A percentile compares a stretch with the other conserved stretches of the same genome.
phyloP scores from a whole-genome alignment of 2,797 vertebrate species.

The Girardinus metallicus region DNA sequence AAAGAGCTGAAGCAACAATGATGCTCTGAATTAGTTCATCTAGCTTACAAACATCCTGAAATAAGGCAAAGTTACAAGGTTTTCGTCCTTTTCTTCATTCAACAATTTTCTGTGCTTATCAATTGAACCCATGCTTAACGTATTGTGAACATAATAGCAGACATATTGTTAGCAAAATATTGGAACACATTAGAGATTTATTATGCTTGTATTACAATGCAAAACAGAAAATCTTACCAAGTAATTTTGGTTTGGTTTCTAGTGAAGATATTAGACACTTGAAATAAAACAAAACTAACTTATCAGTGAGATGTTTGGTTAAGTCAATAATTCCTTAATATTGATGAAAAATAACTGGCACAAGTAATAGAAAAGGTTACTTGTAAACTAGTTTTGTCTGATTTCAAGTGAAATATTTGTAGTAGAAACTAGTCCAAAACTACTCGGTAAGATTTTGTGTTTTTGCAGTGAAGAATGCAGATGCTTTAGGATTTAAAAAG shows the following conservation, averaged over 20 bases:
- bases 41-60: background rate
- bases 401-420: too few relatives aligned
- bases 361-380: too few relatives aligned
- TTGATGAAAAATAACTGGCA: too few relatives aligned
- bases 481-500: constrained; percentile 27
- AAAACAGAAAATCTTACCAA: too few relatives aligned
- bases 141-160: constrained; percentile 29
- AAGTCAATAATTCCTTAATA: too few relatives aligned
- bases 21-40: background rate
- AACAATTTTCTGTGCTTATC: constrained; percentile 1
- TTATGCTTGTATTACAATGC: constrained; percentile 9
- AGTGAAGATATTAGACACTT: too few relatives aligned
- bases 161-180: constrained; percentile 20
- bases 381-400: too few relatives aligned
- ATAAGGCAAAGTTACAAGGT: constrained; percentile 5
- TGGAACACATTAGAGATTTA: constrained; percentile 8
- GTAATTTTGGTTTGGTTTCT: too few relatives aligned
- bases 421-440: too few relatives aligned
- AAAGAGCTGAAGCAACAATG: background rate
- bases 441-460: too few relatives aligned
- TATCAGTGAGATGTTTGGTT: too few relatives aligned
- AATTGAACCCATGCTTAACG: constrained; percentile 14
- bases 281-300: too few relatives aligned
- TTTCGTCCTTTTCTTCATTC: constrained; percentile 10
- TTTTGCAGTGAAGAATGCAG: constrained; percentile 14